Percentiles rank a stretch among this genome's conserved stretches.
Evolutionary conservation across 37 sponge, comb jelly and placozoan species (phyloP).

Genomic region (Spongilla lacustris): DNA sequence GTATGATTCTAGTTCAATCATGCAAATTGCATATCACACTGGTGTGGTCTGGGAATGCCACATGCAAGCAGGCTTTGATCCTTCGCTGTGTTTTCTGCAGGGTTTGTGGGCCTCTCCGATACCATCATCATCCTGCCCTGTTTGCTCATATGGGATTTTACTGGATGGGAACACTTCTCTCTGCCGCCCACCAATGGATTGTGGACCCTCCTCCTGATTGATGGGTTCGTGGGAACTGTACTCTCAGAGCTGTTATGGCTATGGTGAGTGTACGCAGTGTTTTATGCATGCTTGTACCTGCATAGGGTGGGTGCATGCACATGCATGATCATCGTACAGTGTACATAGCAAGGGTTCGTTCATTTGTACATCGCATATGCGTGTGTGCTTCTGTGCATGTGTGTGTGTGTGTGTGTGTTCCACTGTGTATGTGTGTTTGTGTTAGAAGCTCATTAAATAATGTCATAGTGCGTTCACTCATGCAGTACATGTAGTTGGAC

Average conservation of each 20-base stretch:
- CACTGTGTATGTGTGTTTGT: too few relatives aligned
- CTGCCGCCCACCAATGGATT: slow-evolving; percentile 64
- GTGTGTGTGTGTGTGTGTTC: background rate
- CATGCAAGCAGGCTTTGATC: too few relatives aligned
- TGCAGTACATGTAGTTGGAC: too few relatives aligned
- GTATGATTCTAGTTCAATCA: slow-evolving; percentile 17
- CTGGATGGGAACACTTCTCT: slow-evolving; percentile 71
- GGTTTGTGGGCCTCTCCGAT: slow-evolving; percentile 85
- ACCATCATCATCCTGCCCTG: slow-evolving; percentile 69
- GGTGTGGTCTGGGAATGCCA: background rate
- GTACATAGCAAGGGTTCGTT: too few relatives aligned
- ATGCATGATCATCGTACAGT: too few relatives aligned
- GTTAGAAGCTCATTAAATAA: too few relatives aligned
- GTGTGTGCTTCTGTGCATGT: background rate
- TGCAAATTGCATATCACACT: background rate
- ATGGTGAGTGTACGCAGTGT: slow-evolving; percentile 58
- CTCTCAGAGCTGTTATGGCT: slow-evolving; percentile 91
- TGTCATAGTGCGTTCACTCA: too few relatives aligned
- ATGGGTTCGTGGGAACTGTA: slow-evolving; percentile 90
- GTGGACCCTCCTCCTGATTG: slow-evolving; percentile 81
- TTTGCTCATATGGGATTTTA: slow-evolving; percentile 73
- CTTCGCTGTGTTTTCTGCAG: too few relatives aligned
- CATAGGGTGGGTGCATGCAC: background rate
- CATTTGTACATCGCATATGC: too few relatives aligned
- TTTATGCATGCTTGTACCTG: background rate